Percentiles rank a stretch among this genome's conserved stretches.
Conservation (phyloP, 1,140 invertebrate species). For the Trachymyrmex cornetzi region DNA sequence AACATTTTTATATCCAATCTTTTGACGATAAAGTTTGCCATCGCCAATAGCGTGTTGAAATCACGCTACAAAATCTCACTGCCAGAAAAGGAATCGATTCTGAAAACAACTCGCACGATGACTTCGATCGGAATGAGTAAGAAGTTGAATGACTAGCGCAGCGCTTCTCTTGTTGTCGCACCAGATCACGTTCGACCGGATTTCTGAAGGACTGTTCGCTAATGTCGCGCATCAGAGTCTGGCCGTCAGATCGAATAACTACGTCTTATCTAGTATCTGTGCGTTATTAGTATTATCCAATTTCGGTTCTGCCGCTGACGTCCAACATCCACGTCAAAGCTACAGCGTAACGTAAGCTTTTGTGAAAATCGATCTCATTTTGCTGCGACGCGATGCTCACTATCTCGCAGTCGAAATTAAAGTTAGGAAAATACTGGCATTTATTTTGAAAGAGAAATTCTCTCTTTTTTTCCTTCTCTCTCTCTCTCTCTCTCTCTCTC, state of each 20-base stretch:
- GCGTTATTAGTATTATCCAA: conserved; percentile 40
- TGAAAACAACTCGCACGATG: neutral
- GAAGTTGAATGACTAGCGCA: conserved; percentile 68
- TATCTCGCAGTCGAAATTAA: neutral
- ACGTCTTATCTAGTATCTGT: conserved; percentile 29
- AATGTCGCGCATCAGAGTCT: conserved; percentile 56
- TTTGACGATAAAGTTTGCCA: neutral
- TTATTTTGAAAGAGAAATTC: neutral
- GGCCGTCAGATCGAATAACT: conserved; percentile 26
- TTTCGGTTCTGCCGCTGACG: conserved; percentile 13
- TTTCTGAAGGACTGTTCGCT: conserved; percentile 70
- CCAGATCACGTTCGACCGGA: conserved; percentile 76
- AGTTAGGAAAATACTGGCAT: neutral
- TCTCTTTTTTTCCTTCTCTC: neutral
- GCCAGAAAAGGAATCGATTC: conserved; percentile 43
- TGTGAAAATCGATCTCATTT: neutral
- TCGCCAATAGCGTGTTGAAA: neutral
- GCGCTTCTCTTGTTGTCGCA: conserved; percentile 70
- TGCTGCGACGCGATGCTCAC: no score
- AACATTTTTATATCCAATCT: neutral
- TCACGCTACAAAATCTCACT: neutral
- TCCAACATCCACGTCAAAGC: conserved; percentile 40
- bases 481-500: neutral
- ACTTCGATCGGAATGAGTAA: conserved; percentile 62
- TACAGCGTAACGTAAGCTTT: neutral